Evolutionary conservation across 2,113 vertebrate species (phyloP).

Genomic region (Mobula hypostoma): DNA sequence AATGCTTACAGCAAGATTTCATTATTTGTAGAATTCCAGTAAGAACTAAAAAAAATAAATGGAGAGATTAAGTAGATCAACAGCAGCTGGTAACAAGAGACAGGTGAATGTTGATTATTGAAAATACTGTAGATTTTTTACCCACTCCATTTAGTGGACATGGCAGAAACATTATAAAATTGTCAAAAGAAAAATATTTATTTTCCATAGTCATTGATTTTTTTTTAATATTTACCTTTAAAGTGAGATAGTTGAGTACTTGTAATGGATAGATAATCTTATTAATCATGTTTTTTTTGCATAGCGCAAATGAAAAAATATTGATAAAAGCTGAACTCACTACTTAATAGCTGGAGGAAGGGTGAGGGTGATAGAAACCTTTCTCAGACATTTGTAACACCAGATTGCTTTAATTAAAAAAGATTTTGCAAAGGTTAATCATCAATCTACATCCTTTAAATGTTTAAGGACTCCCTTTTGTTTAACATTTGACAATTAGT

Average conservation of each 20-base stretch:
- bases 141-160: background rate
- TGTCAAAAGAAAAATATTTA: conserved; percentile 23
- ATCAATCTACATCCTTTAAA: background rate
- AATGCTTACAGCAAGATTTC: conserved; percentile 44
- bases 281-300: background rate
- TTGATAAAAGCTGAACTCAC: background rate
- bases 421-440: background rate
- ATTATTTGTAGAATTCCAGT: conserved; percentile 35
- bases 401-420: background rate
- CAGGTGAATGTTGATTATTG: conserved; percentile 36
- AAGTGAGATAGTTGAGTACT: background rate
- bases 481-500: background rate
- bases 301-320: background rate
- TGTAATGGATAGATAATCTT: conserved; percentile 6
- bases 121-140: conserved; percentile 7
- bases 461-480: background rate
- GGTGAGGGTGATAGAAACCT: background rate
- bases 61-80: conserved; percentile 41
- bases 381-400: background rate
- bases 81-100: conserved; percentile 43
- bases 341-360: background rate
- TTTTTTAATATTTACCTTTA: background rate
- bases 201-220: background rate
- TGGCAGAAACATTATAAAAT: conserved; percentile 2
- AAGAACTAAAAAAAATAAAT: conserved; percentile 44